Base-by-base conservation (phyloP, 2,888 invertebrate genomes). In the Nomada ferruginata region DNA sequence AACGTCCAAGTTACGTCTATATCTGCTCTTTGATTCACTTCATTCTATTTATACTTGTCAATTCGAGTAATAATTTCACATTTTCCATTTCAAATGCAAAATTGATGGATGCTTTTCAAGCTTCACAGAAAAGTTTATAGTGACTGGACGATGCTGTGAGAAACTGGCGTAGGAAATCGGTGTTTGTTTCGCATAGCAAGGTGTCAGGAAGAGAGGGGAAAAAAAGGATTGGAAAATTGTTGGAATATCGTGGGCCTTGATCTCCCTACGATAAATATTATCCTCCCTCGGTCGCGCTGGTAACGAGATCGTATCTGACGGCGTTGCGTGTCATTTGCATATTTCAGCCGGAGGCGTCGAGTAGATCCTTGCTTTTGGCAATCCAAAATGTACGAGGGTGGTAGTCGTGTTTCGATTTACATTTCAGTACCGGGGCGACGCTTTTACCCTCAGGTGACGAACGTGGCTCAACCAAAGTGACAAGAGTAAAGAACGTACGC, bases 261-360 rank as follows among this genome's bases (percentile, higher is more conserved):
- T 85, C 77, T 79, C 47, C 53, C 73, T 26, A 61, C 66, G 77
- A 85, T 87, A 87, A 87, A 85, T 87, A 82, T 79, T 70, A 79
- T 79, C 74, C 79, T 64, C 75, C 79, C 72, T 59, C 73, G 70
- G 85, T 83, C 78, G 70, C 75, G 78, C 66, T 83, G 84, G 89
- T 90, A 91, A 91, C 90, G 88, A 90, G 91, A 91, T 91, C 89
- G 86, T 91, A 91, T 91, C 89, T 84, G 85, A 88, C 88, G 86
- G 87, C 86, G 88, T 86, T 89, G 88, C 89, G 90, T 91, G 91
- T 90, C 92, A 92, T 92, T 92, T 92, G 89, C 92, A 92, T 92
- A 92, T 91, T 89, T 90, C 88, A 89, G 89, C 91, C 87, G 80
- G 78, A 86, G 91, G 91, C 90, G 83, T 86, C 81, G 85, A 65